A percentile compares a stretch with the other conserved stretches of the same genome.
These are phyloP conservation scores for Liopterus haemorrhoidalis DNA, from an alignment of 2,888 invertebrate species.

Conservation along the genomic window DNA sequence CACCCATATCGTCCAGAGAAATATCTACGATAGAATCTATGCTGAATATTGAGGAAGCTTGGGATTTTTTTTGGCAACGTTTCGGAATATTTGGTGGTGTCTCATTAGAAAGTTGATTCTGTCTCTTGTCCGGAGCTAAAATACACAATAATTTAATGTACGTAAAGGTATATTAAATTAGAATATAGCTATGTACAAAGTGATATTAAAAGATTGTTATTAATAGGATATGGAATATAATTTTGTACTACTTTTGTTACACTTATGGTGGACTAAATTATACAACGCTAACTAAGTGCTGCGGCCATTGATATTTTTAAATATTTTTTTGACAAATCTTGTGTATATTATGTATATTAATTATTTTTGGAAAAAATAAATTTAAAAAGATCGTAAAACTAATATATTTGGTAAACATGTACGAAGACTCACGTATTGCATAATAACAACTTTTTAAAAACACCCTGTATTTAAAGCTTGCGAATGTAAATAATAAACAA, in stretches of 20 bases:
- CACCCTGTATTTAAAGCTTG: too few relatives aligned
- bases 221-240: background rate
- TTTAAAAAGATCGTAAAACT: too few relatives aligned
- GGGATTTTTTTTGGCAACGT: slow-evolving; percentile 45
- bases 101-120: slow-evolving; percentile 44
- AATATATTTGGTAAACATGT: too few relatives aligned
- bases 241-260: too few relatives aligned
- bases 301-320: too few relatives aligned
- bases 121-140: slow-evolving; percentile 53
- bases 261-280: too few relatives aligned
- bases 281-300: too few relatives aligned
- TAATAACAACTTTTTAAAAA: too few relatives aligned
- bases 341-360: too few relatives aligned
- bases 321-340: too few relatives aligned
- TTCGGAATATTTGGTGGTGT: slow-evolving; percentile 45
- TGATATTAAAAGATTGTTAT: background rate
- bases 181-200: slow-evolving; percentile 5
- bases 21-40: slow-evolving; percentile 37
- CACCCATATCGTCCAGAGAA: slow-evolving; percentile 31
- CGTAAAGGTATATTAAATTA: slow-evolving; percentile 5
- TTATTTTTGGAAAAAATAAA: too few relatives aligned
- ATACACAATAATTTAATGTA: slow-evolving; percentile 13
- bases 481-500: slow-evolving; percentile 1
- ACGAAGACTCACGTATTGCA: too few relatives aligned
- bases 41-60: slow-evolving; percentile 47